phyloP scores from a whole-genome alignment of 2,888 invertebrate species.

The Drosophila affinis region DNA sequence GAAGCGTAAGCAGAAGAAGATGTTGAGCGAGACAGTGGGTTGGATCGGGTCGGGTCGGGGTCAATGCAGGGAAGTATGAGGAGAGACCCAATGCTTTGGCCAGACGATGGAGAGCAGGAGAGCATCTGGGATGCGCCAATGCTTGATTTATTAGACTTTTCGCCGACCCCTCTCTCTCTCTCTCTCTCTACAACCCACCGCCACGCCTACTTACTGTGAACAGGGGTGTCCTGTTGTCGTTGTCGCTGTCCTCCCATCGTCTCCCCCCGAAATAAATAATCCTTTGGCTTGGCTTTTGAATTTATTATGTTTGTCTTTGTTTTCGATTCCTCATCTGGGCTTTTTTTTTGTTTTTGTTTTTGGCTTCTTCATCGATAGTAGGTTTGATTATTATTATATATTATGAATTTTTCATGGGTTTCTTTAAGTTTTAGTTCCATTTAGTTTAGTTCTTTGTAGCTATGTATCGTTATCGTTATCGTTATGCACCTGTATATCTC shows the following conservation, averaged over 20 bases:
- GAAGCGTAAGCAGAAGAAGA: background rate
- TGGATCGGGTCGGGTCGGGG: background rate
- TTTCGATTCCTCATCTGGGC: slow-evolving; percentile 5
- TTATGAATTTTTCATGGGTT: slow-evolving; percentile 49
- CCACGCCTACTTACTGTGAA: slow-evolving; percentile 33
- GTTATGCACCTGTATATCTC: slow-evolving; percentile 52
- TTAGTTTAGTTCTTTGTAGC: slow-evolving; percentile 18
- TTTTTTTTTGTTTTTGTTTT: slow-evolving; percentile 28
- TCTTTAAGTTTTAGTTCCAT: slow-evolving; percentile 32
- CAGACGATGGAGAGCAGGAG: slow-evolving; percentile 7
- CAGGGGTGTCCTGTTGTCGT: slow-evolving; percentile 10
- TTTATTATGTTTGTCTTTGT: slow-evolving; percentile 65
- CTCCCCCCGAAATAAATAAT: slow-evolving; percentile 48
- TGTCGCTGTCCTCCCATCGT: background rate
- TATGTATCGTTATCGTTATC: slow-evolving; percentile 50
- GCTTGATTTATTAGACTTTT: slow-evolving; percentile 64
- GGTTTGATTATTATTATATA: slow-evolving; percentile 62
- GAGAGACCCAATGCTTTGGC: too few relatives aligned
- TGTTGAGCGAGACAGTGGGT: background rate
- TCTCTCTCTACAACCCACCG: background rate
- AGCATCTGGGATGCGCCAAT: slow-evolving; percentile 71
- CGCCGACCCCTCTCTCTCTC: background rate
- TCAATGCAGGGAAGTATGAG: background rate
- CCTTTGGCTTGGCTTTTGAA: slow-evolving; percentile 74
- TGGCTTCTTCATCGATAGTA: slow-evolving; percentile 61